These are phyloP conservation scores for Chromobotia macracanthus DNA, from an alignment of 2,797 vertebrate species.

Conservation along the genomic window DNA sequence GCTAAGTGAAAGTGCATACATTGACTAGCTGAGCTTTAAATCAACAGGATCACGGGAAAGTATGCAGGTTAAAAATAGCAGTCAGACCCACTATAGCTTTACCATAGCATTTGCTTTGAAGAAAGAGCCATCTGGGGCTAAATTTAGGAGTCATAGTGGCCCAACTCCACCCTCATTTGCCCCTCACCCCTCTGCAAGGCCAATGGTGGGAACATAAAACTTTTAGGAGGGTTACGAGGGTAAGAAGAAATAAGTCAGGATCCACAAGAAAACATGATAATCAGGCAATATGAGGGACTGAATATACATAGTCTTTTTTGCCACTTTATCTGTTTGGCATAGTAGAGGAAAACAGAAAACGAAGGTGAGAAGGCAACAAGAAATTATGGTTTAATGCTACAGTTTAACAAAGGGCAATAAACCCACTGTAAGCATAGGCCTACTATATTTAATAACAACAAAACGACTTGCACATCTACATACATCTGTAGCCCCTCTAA, in stretches of 20 bases:
- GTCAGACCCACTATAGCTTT: constrained; percentile 49
- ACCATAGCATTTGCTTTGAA: constrained; percentile 44
- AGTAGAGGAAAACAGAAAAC: no score
- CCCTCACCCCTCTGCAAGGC: constrained; percentile 6
- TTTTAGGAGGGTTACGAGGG: background rate
- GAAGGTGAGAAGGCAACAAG: no score
- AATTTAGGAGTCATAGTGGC: constrained; percentile 45
- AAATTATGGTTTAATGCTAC: no score
- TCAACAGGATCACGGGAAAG: constrained; percentile 28
- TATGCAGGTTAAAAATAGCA: constrained; percentile 56
- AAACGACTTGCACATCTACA: no score
- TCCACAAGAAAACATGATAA: background rate
- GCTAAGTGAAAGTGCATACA: background rate
- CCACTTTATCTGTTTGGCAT: no score
- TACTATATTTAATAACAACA: no score
- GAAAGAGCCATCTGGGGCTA: constrained; percentile 50
- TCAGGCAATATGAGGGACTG: background rate
- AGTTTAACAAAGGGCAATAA: no score
- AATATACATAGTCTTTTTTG: background rate
- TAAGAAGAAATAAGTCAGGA: background rate
- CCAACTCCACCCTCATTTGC: background rate
- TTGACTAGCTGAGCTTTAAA: background rate
- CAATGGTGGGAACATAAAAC: background rate
- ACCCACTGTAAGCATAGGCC: no score
- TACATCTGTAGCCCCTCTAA: no score